These are phyloP conservation scores for Sinodicranocentrus sp. DNA, from an alignment of 2,888 invertebrate genomes.

Conservation along the genomic window DNA sequence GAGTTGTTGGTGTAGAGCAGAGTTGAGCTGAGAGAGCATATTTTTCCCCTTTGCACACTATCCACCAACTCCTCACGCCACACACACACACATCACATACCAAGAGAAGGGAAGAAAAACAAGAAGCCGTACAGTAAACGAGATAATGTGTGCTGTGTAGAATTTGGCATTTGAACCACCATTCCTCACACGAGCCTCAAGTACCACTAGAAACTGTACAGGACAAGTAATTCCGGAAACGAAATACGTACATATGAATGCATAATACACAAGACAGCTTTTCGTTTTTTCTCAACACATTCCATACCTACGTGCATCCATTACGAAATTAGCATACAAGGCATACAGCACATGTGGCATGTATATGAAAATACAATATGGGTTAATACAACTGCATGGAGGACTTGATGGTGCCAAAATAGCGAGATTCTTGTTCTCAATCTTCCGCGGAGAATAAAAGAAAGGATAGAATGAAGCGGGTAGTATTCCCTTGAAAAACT, in stretches of 20 bases:
- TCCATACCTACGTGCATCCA: slow-evolving; percentile 43
- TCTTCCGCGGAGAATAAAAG: no score
- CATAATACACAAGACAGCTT: background rate
- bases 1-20: background rate
- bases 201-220: background rate
- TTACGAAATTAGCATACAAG: slow-evolving; percentile 61
- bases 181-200: background rate
- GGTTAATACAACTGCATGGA: background rate
- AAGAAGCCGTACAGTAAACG: slow-evolving; percentile 46
- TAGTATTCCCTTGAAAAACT: no score
- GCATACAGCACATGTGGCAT: background rate
- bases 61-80: no score
- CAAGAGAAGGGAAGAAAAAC: background rate
- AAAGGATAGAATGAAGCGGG: no score
- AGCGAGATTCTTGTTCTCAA: no score
- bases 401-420: background rate
- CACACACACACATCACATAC: no score
- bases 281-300: background rate
- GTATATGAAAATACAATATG: background rate
- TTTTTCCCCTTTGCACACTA: no score
- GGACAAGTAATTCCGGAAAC: slow-evolving; percentile 7
- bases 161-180: slow-evolving; percentile 7
- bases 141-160: slow-evolving; percentile 1
- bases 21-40: no score
- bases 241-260: background rate